These are phyloP conservation scores for Digitonthophagus gazella DNA, from an alignment of 2,888 invertebrate genomes.

Conservation along the genomic window DNA sequence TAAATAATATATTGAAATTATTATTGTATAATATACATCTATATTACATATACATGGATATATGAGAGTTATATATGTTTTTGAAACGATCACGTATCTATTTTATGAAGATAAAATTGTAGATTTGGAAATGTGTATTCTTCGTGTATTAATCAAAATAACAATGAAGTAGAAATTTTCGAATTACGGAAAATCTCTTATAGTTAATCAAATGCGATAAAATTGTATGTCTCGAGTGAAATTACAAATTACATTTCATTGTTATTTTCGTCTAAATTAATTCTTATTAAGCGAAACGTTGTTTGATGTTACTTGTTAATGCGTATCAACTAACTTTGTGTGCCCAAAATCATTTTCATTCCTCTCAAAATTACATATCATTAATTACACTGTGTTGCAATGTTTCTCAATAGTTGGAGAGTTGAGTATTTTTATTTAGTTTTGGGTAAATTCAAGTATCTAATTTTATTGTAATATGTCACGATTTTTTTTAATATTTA, in stretches of 20 bases:
- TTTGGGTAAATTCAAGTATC: no score
- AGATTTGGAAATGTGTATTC: not conserved
- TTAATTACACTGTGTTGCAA: no score
- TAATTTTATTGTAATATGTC: no score
- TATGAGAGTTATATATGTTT: constrained; percentile 10
- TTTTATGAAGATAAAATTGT: constrained; percentile 4
- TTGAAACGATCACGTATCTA: constrained; percentile 1
- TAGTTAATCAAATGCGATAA: no score
- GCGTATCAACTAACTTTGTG: no score
- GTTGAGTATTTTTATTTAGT: no score
- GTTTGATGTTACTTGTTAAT: not conserved
- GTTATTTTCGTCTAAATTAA: not conserved
- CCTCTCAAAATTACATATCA: not conserved
- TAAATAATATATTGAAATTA: constrained; percentile 24
- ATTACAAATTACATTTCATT: not conserved
- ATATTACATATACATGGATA: not conserved
- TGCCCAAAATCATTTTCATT: no score
- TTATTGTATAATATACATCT: constrained; percentile 25
- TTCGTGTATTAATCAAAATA: not conserved
- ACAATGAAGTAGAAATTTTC: not conserved
- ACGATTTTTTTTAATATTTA: no score
- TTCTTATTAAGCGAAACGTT: not conserved
- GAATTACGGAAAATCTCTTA: no score
- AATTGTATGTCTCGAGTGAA: not conserved
- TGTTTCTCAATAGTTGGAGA: no score